Conservation (phyloP, 2,888 invertebrate genomes). For the Nymphalis urticae region DNA sequence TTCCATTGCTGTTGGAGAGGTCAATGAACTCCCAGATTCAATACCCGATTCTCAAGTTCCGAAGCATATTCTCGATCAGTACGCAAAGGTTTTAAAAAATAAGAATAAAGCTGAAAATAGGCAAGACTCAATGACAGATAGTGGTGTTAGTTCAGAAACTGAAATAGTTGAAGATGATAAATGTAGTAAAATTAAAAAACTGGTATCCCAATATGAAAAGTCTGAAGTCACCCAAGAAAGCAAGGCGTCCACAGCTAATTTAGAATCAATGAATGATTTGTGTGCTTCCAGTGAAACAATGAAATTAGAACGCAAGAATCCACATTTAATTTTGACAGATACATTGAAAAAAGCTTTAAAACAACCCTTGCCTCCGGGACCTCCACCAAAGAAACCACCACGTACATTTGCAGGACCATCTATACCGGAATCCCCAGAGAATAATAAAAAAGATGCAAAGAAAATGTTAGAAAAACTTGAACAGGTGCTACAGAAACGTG, state of each 20-base stretch:
- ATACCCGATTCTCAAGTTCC: constrained; percentile 71
- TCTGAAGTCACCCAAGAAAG: constrained; percentile 38
- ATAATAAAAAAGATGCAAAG: constrained; percentile 78
- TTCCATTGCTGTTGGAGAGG: constrained; percentile 42
- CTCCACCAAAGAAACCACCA: constrained; percentile 89
- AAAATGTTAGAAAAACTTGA: constrained; percentile 85
- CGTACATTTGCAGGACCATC: constrained; percentile 78
- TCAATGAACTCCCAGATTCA: constrained; percentile 49
- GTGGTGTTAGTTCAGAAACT: constrained; percentile 77
- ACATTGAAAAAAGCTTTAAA: constrained; percentile 85
- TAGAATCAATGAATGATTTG: constrained; percentile 61
- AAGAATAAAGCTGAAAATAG: constrained; percentile 57
- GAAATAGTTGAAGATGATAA: constrained; percentile 75
- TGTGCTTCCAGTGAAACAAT: constrained; percentile 72
- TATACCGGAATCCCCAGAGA: constrained; percentile 45
- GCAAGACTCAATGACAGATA: constrained; percentile 72
- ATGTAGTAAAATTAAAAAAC: constrained; percentile 55
- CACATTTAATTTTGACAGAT: constrained; percentile 76
- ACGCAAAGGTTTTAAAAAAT: constrained; percentile 70
- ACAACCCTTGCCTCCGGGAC: constrained; percentile 85
- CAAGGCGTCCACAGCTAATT: constrained; percentile 48
- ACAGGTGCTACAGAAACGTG: constrained; percentile 78
- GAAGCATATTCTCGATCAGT: constrained; percentile 72
- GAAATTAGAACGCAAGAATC: constrained; percentile 69
- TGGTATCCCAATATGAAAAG: constrained; percentile 56